Conservation (phyloP, 2,888 invertebrate species). For the Ochropleura plecta region DNA sequence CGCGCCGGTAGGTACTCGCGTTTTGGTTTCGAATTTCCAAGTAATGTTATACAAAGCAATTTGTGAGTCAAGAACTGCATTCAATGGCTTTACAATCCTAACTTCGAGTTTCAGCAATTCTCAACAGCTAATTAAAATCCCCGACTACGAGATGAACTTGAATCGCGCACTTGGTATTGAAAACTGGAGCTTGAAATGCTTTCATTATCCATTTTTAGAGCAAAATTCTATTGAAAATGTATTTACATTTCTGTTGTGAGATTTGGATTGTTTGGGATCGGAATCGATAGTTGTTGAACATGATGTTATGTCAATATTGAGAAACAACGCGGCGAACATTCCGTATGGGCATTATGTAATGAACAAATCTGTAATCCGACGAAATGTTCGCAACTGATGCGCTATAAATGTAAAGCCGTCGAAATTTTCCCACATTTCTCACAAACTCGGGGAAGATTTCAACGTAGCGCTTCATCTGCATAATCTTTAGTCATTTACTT, state of each 20-base stretch:
- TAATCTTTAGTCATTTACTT: slow-evolving; percentile 11
- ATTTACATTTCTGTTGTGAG: slow-evolving; percentile 5
- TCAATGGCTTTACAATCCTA: background rate
- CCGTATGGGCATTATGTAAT: background rate
- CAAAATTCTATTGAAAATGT: slow-evolving; percentile 7
- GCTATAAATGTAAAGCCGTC: background rate
- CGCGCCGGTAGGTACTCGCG: background rate
- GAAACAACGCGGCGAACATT: background rate
- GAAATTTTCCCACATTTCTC: background rate
- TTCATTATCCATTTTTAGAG: background rate
- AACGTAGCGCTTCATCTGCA: background rate
- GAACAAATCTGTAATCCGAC: too few relatives aligned
- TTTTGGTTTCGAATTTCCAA: background rate
- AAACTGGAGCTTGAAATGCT: slow-evolving; percentile 12
- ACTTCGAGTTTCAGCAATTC: background rate
- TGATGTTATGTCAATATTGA: background rate
- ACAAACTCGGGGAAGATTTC: background rate
- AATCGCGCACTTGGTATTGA: background rate
- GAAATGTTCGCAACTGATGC: too few relatives aligned
- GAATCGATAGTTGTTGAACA: background rate
- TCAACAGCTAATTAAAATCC: background rate
- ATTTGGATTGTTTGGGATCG: background rate
- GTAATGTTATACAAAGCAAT: background rate
- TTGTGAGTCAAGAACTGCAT: background rate
- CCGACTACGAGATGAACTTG: slow-evolving; percentile 9